Evolutionary conservation across 1,140 invertebrate species (phyloP).

Genomic region (Hyphantria cunea): DNA sequence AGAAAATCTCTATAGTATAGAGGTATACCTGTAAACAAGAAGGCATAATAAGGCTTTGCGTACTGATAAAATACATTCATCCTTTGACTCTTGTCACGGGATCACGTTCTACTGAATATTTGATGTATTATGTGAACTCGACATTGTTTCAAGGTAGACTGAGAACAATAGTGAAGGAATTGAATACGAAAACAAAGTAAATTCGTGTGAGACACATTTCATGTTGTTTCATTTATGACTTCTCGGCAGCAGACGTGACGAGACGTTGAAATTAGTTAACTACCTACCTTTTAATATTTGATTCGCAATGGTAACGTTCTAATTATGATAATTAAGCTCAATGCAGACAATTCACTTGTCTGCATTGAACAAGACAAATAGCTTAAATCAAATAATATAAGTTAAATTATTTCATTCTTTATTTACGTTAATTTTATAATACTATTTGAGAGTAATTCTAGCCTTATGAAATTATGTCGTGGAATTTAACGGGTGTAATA

Average conservation of each 20-base stretch:
- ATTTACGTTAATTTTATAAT: too few species aligned
- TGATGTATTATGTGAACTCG: slow-evolving; percentile 19
- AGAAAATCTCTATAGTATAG: too few species aligned
- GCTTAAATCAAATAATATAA: too few species aligned
- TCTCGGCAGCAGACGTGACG: slow-evolving; percentile 11
- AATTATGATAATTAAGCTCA: slow-evolving; percentile 16
- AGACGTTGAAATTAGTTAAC: slow-evolving; percentile 21
- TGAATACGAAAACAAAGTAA: background rate
- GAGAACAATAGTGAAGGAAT: slow-evolving; percentile 5
- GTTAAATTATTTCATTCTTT: too few species aligned
- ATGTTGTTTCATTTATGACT: slow-evolving; percentile 1
- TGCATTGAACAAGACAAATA: too few species aligned
- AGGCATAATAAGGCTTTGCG: background rate
- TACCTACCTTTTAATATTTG: slow-evolving; percentile 2
- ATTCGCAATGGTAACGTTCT: slow-evolving; percentile 16
- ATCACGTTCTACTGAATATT: slow-evolving; percentile 20
- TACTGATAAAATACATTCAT: background rate
- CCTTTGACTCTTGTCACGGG: background rate
- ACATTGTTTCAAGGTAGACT: slow-evolving; percentile 3
- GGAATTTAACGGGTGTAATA: too few species aligned
- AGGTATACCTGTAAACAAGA: too few species aligned
- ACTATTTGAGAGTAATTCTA: too few species aligned
- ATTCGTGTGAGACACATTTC: background rate
- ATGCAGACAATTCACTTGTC: background rate
- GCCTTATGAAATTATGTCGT: too few species aligned